These are phyloP conservation scores for Anisognathus igniventris DNA, from an alignment of 2,797 vertebrate genomes.

Conservation along the genomic window DNA sequence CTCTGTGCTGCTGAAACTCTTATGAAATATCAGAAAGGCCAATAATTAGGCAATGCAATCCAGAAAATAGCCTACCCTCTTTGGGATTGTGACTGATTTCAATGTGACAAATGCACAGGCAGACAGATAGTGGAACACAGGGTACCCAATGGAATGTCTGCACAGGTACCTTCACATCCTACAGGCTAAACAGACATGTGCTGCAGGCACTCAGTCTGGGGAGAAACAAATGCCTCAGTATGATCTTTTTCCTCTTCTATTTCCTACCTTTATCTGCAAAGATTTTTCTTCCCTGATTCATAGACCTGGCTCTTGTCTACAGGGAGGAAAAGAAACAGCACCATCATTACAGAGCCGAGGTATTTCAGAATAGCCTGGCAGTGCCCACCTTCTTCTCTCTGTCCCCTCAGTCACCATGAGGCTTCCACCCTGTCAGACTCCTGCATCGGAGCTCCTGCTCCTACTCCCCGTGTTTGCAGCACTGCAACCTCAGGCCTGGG, in stretches of 20 bases:
- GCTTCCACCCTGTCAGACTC: not conserved
- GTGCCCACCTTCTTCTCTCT: not conserved
- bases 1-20: not conserved
- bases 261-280: not conserved
- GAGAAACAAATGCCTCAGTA: not conserved
- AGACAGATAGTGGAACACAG: rapidly evolving
- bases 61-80: not conserved
- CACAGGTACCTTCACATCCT: not conserved
- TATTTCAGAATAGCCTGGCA: not conserved
- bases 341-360: rapidly evolving
- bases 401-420: not conserved
- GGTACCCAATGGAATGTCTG: not conserved
- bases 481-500: rapidly evolving
- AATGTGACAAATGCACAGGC: not conserved
- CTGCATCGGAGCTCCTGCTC: not conserved
- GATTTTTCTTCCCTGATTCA: not conserved
- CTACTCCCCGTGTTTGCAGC: rapidly evolving
- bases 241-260: not conserved
- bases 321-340: not conserved
- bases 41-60: not conserved
- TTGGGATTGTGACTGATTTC: not conserved
- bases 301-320: not conserved
- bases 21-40: not conserved
- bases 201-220: not conserved
- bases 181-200: not conserved